Evolutionary conservation across 2,113 vertebrate genomes (phyloP).

Genomic region (Lasiurus cinereus): DNA sequence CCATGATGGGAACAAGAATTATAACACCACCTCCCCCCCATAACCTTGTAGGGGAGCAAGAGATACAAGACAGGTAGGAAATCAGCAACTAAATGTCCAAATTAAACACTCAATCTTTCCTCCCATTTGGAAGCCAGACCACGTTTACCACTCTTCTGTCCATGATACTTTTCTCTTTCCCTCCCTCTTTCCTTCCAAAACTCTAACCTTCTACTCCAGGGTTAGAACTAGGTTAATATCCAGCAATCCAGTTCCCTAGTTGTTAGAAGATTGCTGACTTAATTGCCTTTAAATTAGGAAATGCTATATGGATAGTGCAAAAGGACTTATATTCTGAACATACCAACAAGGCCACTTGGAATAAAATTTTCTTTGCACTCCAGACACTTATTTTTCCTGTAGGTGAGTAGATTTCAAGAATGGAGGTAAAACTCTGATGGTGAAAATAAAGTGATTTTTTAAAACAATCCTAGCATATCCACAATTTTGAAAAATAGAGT

Average conservation of each 20-base stretch:
- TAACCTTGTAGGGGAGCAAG: background rate
- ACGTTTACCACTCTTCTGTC: background rate
- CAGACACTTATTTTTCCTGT: background rate
- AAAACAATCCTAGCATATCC: background rate
- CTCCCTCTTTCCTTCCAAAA: background rate
- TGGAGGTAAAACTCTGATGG: background rate
- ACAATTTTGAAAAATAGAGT: background rate
- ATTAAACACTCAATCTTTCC: background rate
- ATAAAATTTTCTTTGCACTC: constrained; percentile 20
- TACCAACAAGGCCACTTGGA: background rate
- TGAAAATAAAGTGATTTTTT: constrained; percentile 39
- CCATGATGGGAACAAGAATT: background rate
- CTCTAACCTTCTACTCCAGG: background rate
- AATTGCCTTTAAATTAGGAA: constrained; percentile 35
- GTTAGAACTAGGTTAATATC: background rate
- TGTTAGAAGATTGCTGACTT: background rate
- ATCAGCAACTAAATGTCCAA: background rate
- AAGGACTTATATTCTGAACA: background rate
- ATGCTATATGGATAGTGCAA: background rate
- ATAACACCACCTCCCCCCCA: background rate
- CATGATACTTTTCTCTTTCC: background rate
- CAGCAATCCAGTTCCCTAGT: background rate
- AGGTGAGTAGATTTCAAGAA: background rate
- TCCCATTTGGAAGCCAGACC: background rate
- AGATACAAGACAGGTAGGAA: background rate